Conservation (phyloP, 2,888 invertebrate species). For the Anorthoa munda region DNA sequence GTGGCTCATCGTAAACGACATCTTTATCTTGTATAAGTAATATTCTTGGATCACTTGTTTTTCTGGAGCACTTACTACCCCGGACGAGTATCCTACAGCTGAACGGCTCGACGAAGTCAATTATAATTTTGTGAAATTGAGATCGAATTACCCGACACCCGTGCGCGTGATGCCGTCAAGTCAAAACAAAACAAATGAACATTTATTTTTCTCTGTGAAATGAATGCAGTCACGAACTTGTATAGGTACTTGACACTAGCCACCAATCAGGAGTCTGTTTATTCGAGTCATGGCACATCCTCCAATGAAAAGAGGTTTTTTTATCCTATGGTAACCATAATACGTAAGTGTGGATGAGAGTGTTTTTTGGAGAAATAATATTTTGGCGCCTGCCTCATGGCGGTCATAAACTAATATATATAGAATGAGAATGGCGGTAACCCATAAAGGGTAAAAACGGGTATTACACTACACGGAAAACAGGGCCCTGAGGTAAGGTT, state of each 20-base stretch:
- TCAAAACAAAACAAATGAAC: background rate
- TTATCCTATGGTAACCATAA: background rate
- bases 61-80: background rate
- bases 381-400: background rate
- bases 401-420: background rate
- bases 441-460: too few relatives aligned
- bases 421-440: too few relatives aligned
- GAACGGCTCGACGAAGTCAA: too few relatives aligned
- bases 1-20: constrained; percentile 31
- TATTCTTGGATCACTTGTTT: constrained; percentile 1
- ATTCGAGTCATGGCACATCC: background rate
- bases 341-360: background rate
- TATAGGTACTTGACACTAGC: background rate
- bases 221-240: too few relatives aligned
- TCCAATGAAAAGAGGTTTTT: constrained; percentile 4
- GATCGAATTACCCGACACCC: background rate
- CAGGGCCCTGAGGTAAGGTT: too few relatives aligned
- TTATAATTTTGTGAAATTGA: too few relatives aligned
- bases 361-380: background rate
- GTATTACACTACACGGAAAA: too few relatives aligned
- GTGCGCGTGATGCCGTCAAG: background rate
- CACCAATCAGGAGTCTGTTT: constrained; percentile 30
- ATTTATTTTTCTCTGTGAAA: too few relatives aligned
- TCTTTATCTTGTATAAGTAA: constrained; percentile 3
- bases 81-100: background rate